A percentile compares a stretch with the other conserved stretches of the same genome.
Evolutionary conservation across 2,888 invertebrate genomes (phyloP).

Genomic region (Tuberolachnus salignus): DNA sequence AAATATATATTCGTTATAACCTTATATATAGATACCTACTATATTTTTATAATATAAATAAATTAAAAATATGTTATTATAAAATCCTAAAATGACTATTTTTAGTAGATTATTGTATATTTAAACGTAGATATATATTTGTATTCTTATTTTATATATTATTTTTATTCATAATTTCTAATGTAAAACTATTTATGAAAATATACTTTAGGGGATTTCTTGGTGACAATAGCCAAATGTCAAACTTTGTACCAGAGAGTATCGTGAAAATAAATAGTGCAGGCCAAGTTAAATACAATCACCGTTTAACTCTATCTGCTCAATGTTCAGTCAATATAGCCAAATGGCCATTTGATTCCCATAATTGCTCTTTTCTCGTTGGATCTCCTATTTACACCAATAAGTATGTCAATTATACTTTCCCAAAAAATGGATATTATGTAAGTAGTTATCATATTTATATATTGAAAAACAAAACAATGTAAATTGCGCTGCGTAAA

Average conservation of each 20-base stretch:
- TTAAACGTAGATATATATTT: no score
- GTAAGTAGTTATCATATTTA: constrained; percentile 29
- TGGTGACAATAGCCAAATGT: not conserved
- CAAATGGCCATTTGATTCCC: constrained; percentile 47
- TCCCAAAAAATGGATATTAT: not conserved
- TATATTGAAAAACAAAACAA: not conserved
- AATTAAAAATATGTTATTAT: no score
- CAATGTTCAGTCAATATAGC: constrained; percentile 21
- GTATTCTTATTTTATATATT: no score
- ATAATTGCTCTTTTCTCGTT: constrained; percentile 26
- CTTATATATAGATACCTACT: no score
- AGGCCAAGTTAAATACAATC: constrained; percentile 4
- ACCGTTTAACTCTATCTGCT: constrained; percentile 13
- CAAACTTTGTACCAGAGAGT: constrained; percentile 10
- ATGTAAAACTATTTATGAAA: not conserved
- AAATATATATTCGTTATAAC: no score
- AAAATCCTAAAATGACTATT: no score
- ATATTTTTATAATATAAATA: no score
- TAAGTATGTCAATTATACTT: not conserved
- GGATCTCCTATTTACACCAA: constrained; percentile 33
- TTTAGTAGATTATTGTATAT: no score
- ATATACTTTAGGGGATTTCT: constrained; percentile 25
- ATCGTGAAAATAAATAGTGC: constrained; percentile 8
- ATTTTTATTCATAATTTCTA: no score
- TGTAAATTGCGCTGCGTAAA: no score